Conservation (phyloP, 2,888 invertebrate species). For the Xanthia togata region DNA sequence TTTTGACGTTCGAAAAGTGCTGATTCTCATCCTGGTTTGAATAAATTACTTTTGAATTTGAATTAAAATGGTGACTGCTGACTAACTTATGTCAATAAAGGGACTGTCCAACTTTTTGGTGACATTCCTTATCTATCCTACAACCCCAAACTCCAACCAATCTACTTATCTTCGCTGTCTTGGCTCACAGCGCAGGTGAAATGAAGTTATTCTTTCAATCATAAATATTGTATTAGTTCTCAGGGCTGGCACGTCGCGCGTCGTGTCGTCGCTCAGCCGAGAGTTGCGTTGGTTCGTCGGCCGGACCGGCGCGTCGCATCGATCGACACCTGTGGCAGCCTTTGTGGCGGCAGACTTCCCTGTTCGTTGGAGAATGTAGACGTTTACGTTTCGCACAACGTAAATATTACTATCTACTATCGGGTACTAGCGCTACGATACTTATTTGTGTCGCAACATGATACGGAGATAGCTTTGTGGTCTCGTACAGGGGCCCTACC, state of each 20-base stretch:
- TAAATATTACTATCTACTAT: not conserved
- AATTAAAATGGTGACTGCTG: not conserved
- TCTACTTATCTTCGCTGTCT: not conserved
- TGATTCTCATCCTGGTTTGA: no score
- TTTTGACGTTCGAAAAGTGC: no score
- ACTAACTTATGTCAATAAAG: not conserved
- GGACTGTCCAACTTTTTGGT: not conserved
- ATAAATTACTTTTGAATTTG: no score
- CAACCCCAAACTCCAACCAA: not conserved
- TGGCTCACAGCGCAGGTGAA: not conserved
- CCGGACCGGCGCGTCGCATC: slow-evolving; percentile 84
- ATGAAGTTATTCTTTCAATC: slow-evolving; percentile 10
- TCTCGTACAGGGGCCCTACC: no score
- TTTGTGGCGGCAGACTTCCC: slow-evolving; percentile 75
- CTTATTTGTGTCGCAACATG: no score
- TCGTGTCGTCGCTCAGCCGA: slow-evolving; percentile 26
- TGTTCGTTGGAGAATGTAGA: slow-evolving; percentile 59
- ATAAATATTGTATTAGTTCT: slow-evolving; percentile 57
- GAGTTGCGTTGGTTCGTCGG: slow-evolving; percentile 67
- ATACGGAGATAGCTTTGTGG: no score
- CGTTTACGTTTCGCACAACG: slow-evolving; percentile 10
- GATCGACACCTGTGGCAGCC: slow-evolving; percentile 86
- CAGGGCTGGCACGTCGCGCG: slow-evolving; percentile 29
- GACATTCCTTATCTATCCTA: not conserved
- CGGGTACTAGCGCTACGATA: no score